Conservation (phyloP, 2,113 vertebrate genomes). For the Pteruthius melanotis region DNA sequence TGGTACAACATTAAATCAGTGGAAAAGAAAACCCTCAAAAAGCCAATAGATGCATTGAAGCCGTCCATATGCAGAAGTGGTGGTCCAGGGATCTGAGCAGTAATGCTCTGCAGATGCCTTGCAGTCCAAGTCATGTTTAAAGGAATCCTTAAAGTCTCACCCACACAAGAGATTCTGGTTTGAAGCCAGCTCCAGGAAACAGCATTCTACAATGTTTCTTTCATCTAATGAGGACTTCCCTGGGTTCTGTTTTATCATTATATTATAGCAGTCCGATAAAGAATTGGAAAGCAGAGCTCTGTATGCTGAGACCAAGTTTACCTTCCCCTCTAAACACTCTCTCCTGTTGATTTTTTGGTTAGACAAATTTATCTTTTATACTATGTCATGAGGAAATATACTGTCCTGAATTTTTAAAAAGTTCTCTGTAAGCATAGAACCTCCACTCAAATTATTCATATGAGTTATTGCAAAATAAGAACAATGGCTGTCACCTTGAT, state of each 20-base stretch:
- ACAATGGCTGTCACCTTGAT: neutral
- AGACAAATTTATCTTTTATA: neutral
- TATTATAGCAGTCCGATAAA: neutral
- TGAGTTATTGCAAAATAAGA: neutral
- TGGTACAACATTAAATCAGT: neutral
- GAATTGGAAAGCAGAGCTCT: neutral
- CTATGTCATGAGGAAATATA: neutral
- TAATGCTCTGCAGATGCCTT: conserved; percentile 21
- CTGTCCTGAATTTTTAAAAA: neutral
- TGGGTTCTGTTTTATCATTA: neutral
- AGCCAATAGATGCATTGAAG: neutral
- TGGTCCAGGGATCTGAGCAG: neutral
- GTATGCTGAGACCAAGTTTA: neutral
- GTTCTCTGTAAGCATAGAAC: neutral
- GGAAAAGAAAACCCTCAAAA: conserved; percentile 5
- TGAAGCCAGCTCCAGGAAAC: conserved; percentile 25
- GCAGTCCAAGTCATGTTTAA: neutral
- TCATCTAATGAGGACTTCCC: neutral
- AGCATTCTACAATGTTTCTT: neutral
- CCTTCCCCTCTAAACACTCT: neutral
- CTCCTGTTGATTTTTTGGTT: neutral
- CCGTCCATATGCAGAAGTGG: neutral
- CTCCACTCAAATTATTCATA: neutral
- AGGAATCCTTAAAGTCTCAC: conserved; percentile 31
- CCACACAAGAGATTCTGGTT: conserved; percentile 16